Evolutionary conservation across 1,140 invertebrate genomes (phyloP).

Genomic region (Euwallacea fornicatus): DNA sequence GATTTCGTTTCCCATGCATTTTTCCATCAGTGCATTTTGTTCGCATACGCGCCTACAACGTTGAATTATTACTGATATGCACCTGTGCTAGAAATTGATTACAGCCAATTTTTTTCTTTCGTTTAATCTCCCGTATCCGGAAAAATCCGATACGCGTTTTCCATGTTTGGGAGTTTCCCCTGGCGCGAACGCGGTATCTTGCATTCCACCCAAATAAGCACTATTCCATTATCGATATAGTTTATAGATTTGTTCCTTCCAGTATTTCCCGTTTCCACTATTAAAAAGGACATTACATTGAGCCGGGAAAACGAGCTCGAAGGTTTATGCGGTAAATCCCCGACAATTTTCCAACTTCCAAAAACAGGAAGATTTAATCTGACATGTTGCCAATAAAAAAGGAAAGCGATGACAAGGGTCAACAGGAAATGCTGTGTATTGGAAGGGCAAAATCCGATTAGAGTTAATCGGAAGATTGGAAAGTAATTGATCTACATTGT

Average conservation of each 20-base stretch:
- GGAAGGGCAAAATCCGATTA: constrained; percentile 38
- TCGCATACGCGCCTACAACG: constrained; percentile 9
- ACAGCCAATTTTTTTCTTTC: constrained; percentile 12
- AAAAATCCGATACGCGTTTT: constrained; percentile 9
- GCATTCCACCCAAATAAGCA: no score
- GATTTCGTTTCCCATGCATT: background rate
- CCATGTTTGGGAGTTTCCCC: constrained; percentile 1
- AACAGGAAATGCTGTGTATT: constrained; percentile 34
- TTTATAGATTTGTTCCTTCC: no score
- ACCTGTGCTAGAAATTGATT: constrained; percentile 23
- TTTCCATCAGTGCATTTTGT: constrained; percentile 24
- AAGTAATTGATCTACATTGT: constrained; percentile 45
- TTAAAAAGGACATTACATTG: no score
- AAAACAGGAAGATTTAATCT: constrained; percentile 24
- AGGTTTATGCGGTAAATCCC: constrained; percentile 12
- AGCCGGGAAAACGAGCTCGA: background rate
- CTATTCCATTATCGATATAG: no score
- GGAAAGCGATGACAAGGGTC: constrained; percentile 37
- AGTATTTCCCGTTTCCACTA: no score
- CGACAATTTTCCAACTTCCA: background rate
- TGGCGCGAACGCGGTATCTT: background rate
- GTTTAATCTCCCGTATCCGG: constrained; percentile 10
- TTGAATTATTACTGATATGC: constrained; percentile 27
- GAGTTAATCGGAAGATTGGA: constrained; percentile 41
- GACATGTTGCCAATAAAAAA: constrained; percentile 32